Percentiles rank a stretch among this genome's conserved stretches.
Conservation (phyloP, 2,797 vertebrate genomes). For the Hyperoplus lanceolatus region DNA sequence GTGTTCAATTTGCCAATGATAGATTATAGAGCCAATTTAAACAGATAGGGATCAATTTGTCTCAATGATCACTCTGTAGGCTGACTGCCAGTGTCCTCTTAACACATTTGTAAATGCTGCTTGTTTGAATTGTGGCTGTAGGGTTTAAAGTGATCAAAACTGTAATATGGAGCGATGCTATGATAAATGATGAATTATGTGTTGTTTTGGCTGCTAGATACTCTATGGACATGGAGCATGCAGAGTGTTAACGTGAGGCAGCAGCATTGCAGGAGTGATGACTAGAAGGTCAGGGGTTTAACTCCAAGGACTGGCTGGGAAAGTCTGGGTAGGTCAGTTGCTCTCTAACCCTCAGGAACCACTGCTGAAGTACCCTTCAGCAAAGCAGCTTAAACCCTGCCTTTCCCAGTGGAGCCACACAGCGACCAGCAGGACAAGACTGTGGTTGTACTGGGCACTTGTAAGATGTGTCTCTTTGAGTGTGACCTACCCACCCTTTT, state of each 20-base stretch:
- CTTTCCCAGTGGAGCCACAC: conserved; percentile 72
- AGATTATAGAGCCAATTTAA: conserved; percentile 98
- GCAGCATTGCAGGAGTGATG: conserved; percentile 55
- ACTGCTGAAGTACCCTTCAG: conserved; percentile 78
- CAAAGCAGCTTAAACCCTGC: conserved; percentile 78
- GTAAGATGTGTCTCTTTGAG: conserved; percentile 71
- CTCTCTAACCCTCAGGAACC: conserved; percentile 73
- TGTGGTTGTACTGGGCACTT: conserved; percentile 62
- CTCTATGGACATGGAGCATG: conserved; percentile 47
- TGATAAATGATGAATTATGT: conserved; percentile 63
- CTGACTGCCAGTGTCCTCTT: conserved; percentile 88
- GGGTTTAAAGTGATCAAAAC: conserved; percentile 68
- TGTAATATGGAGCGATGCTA: conserved; percentile 48
- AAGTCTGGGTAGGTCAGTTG: conserved; percentile 71
- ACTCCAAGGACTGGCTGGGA: conserved; percentile 72
- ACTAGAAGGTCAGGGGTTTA: conserved; percentile 76
- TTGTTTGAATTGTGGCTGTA: conserved; percentile 75
- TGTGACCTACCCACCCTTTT: conserved; percentile 66
- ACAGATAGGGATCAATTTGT: conserved; percentile 98
- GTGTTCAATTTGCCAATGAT: conserved; percentile 96
- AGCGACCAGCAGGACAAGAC: conserved; percentile 61
- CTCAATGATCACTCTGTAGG: conserved; percentile 98
- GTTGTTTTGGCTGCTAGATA: conserved; percentile 69
- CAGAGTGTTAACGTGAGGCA: conserved; percentile 65
- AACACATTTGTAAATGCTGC: conserved; percentile 84